Percentiles rank a stretch among this genome's conserved stretches.
These are phyloP conservation scores for Hystrix brachyura DNA, from an alignment of 2,113 vertebrate genomes.

Conservation along the genomic window DNA sequence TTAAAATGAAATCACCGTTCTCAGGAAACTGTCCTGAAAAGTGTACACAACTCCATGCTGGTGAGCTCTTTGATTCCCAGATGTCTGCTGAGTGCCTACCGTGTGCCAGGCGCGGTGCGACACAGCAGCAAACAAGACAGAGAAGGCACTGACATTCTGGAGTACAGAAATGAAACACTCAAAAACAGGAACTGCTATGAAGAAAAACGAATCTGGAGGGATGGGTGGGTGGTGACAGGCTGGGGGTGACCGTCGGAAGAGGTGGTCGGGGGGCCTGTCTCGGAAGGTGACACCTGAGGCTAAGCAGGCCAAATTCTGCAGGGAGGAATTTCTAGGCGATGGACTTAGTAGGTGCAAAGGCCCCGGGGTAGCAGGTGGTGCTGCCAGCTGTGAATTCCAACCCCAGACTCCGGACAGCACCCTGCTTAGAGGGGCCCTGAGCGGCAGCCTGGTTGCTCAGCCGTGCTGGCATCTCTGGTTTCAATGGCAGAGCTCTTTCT, in stretches of 20 bases:
- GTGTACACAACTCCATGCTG: too few relatives aligned
- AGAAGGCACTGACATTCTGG: not conserved
- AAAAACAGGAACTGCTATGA: not conserved
- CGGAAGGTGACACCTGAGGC: not conserved
- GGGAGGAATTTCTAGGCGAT: not conserved
- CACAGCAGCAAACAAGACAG: not conserved
- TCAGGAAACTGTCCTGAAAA: not conserved
- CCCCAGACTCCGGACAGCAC: too few relatives aligned
- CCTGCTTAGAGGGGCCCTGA: not conserved
- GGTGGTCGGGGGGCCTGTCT: not conserved
- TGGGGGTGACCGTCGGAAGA: not conserved
- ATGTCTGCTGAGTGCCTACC: not conserved
- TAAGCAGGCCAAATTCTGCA: not conserved
- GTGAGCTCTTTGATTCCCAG: not conserved
- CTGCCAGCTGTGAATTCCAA: fast-evolving
- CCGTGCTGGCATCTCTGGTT: not conserved
- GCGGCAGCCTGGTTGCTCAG: not conserved
- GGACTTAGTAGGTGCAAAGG: not conserved
- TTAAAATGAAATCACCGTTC: not conserved
- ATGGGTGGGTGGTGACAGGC: not conserved
- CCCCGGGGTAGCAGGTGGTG: not conserved
- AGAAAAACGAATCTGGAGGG: not conserved
- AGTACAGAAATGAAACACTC: not conserved
- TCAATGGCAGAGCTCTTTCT: not conserved
- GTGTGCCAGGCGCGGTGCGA: not conserved